A percentile compares a stretch with the other conserved stretches of the same genome.
These are phyloP conservation scores for Lophotis ruficrista DNA, from an alignment of 2,113 vertebrate genomes.

Conservation along the genomic window DNA sequence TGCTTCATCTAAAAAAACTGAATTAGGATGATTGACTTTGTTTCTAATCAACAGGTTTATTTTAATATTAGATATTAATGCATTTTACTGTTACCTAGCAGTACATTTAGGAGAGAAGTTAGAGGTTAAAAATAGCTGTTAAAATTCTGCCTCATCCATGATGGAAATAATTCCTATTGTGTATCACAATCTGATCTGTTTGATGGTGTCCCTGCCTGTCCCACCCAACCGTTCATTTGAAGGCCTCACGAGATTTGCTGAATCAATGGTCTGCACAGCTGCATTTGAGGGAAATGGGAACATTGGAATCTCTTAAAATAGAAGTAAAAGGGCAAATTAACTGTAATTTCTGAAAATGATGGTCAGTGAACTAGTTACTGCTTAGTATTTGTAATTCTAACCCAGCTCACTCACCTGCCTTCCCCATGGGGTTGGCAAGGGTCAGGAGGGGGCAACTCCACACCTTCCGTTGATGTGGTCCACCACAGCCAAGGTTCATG, in stretches of 20 bases:
- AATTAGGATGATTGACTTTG: not conserved
- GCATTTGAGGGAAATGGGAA: not conserved
- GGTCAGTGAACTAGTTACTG: not conserved
- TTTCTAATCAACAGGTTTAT: not conserved
- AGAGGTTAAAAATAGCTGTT: not conserved
- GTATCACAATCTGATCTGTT: not conserved
- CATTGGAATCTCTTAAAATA: not conserved
- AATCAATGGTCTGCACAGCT: not conserved
- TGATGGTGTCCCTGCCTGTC: not conserved
- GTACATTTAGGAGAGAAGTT: not conserved
- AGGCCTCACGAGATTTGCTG: not conserved
- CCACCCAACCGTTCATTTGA: not conserved
- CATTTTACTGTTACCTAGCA: not conserved
- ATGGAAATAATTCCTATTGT: not conserved
- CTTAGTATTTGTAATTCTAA: not conserved
- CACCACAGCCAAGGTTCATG: not conserved
- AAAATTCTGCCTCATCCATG: not conserved
- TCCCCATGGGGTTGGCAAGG: not conserved
- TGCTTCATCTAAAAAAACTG: not conserved
- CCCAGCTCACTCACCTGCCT: not conserved
- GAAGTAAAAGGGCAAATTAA: not conserved
- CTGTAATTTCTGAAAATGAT: not conserved
- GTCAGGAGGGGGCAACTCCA: not conserved
- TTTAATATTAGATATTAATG: not conserved
- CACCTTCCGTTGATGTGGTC: not conserved